A percentile compares a stretch with the other conserved stretches of the same genome.
phyloP scores from a whole-genome alignment of 2,888 invertebrate genomes.

The Melanostoma scalare region DNA sequence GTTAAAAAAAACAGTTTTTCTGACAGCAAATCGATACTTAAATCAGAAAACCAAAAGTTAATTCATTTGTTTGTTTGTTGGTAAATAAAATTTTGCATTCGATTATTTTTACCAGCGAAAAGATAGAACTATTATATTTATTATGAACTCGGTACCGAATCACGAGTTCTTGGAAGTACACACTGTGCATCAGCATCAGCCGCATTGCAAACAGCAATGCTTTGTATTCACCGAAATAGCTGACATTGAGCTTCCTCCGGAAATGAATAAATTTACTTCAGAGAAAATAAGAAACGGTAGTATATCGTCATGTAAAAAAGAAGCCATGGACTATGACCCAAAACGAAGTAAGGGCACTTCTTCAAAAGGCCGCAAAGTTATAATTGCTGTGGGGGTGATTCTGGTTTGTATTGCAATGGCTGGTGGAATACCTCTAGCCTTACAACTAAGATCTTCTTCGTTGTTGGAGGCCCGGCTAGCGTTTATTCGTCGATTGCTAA shows the following conservation, averaged over 20 bases:
- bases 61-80: constrained; percentile 36
- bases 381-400: constrained; percentile 78
- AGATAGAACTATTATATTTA: constrained; percentile 29
- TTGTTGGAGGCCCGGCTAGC: constrained; percentile 84
- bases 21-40: constrained; percentile 63
- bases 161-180: constrained; percentile 82
- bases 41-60: constrained; percentile 30
- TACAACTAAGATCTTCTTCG: constrained; percentile 84
- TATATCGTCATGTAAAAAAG: constrained; percentile 79
- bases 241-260: constrained; percentile 81
- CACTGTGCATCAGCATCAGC: constrained; percentile 79
- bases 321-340: constrained; percentile 71
- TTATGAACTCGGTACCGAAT: constrained; percentile 81
- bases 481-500: constrained; percentile 83
- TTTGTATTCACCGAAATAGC: constrained; percentile 82
- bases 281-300: constrained; percentile 81
- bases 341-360: constrained; percentile 69
- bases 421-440: constrained; percentile 83
- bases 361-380: constrained; percentile 78
- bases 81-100: constrained; percentile 50
- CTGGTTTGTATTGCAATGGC: constrained; percentile 81
- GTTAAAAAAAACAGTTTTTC: neutral
- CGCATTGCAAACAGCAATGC: constrained; percentile 82
- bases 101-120: neutral
- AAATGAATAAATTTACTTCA: constrained; percentile 80